Evolutionary conservation across 2,113 vertebrate species (phyloP).

Genomic region (Malurus cyaneus): DNA sequence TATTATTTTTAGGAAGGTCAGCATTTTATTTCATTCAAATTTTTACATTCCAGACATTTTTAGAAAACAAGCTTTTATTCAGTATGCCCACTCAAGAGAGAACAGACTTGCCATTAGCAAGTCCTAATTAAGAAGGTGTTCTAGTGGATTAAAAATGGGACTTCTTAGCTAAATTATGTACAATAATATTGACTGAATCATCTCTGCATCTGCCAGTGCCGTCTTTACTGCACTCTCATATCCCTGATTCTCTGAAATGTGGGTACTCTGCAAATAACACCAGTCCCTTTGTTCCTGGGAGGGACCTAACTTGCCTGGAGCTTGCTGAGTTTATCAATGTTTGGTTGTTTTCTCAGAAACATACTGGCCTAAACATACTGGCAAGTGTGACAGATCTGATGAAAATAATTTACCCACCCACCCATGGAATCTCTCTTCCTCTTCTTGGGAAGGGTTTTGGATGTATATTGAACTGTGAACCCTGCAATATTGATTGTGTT

Average conservation of each 20-base stretch:
- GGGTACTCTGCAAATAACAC: background rate
- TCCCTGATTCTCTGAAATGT: background rate
- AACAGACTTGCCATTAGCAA: background rate
- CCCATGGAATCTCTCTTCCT: background rate
- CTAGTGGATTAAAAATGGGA: background rate
- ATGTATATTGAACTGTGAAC: background rate
- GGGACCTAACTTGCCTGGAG: background rate
- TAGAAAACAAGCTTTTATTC: background rate
- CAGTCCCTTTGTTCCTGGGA: background rate
- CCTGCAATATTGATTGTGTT: background rate
- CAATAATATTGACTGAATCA: constrained; percentile 5
- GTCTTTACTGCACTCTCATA: background rate
- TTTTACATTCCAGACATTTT: background rate
- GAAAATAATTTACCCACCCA: background rate
- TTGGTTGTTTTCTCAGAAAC: background rate
- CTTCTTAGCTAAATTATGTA: background rate
- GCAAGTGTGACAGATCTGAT: background rate
- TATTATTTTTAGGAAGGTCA: background rate
- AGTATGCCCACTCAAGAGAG: background rate
- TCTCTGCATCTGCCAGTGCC: background rate
- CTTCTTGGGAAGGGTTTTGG: background rate
- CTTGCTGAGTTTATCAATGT: background rate
- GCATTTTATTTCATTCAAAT: background rate
- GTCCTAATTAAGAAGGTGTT: background rate
- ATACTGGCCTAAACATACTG: background rate